phyloP scores from a whole-genome alignment of 2,113 vertebrate genomes.

The Brachyistius frenatus region DNA sequence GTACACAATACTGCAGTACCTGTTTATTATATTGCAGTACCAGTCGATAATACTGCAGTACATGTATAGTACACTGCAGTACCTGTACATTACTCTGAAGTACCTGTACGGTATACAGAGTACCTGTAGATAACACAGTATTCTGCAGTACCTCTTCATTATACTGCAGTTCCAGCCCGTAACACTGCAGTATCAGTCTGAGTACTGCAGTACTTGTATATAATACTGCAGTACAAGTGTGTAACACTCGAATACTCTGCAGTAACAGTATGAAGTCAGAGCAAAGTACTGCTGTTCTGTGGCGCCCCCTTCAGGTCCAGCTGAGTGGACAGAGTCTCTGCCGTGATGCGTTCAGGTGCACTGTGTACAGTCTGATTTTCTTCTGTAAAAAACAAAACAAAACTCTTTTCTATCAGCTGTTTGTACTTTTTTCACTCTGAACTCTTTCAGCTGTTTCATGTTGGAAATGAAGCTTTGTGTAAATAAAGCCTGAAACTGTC shows the following conservation, averaged over 20 bases:
- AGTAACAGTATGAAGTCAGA: background rate
- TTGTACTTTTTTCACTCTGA: slow-evolving; percentile 69
- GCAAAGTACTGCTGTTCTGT: too few species aligned
- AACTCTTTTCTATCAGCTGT: slow-evolving; percentile 51
- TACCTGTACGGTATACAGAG: too few species aligned
- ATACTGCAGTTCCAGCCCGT: too few species aligned
- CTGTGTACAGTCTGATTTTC: slow-evolving; percentile 31
- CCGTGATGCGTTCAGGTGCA: slow-evolving; percentile 44
- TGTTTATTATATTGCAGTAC: background rate
- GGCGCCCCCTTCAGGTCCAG: too few species aligned
- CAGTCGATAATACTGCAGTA: background rate
- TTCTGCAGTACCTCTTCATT: too few species aligned
- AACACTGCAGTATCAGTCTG: slow-evolving; percentile 1
- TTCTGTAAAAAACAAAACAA: slow-evolving; percentile 9
- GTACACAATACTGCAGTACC: slow-evolving; percentile 3
- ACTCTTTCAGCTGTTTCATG: slow-evolving; percentile 37
- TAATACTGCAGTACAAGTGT: background rate
- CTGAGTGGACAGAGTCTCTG: too few species aligned
- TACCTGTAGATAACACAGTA: too few species aligned
- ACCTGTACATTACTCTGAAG: background rate
- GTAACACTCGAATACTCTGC: background rate
- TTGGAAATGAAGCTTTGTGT: slow-evolving; percentile 26
- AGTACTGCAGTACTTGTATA: background rate
- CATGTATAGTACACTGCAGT: background rate
- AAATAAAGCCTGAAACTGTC: slow-evolving; percentile 46